Percentiles rank a stretch among this genome's conserved stretches.
Conservation (phyloP, 35 echinoderm and acorn worm species). For the Apostichopus parvimensis region DNA sequence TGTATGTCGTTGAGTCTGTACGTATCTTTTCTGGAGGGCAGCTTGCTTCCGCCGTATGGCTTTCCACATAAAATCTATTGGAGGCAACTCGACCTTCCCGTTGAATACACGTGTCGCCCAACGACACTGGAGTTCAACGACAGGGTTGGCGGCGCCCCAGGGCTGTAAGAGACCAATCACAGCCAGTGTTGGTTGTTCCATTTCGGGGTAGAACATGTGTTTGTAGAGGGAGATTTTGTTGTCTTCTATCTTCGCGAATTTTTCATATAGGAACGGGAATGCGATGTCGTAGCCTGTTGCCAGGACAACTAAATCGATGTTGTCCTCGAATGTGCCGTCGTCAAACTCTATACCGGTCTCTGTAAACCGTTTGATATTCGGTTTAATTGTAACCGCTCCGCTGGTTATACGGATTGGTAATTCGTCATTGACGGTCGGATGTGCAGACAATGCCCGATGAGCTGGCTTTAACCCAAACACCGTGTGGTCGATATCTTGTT, state of each 20-base stretch:
- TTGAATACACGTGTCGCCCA: conserved; percentile 75
- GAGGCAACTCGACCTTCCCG: conserved; percentile 56
- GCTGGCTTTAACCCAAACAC: conserved; percentile 49
- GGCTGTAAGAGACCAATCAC: conserved; percentile 73
- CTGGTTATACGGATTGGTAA: conserved; percentile 64
- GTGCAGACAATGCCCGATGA: not conserved
- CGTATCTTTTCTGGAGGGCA: conserved; percentile 56
- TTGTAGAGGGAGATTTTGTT: conserved; percentile 74
- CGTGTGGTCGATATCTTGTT: conserved; percentile 42
- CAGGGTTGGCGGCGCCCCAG: conserved; percentile 57
- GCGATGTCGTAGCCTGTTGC: conserved; percentile 76
- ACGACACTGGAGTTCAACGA: conserved; percentile 73
- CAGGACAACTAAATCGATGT: conserved; percentile 80
- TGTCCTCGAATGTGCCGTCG: conserved; percentile 74
- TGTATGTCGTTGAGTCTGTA: conserved; percentile 67
- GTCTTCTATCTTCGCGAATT: conserved; percentile 51
- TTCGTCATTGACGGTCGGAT: conserved; percentile 72
- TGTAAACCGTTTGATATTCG: conserved; percentile 71
- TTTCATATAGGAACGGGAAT: conserved; percentile 70
- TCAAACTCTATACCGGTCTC: conserved; percentile 77
- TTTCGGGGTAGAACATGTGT: conserved; percentile 56
- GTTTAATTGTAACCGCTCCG: conserved; percentile 64
- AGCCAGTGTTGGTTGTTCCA: conserved; percentile 72
- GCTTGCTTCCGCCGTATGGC: conserved; percentile 52
- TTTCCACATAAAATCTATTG: conserved; percentile 43